Evolutionary conservation across 2,113 vertebrate species (phyloP).

Genomic region (Heliornis fulica): DNA sequence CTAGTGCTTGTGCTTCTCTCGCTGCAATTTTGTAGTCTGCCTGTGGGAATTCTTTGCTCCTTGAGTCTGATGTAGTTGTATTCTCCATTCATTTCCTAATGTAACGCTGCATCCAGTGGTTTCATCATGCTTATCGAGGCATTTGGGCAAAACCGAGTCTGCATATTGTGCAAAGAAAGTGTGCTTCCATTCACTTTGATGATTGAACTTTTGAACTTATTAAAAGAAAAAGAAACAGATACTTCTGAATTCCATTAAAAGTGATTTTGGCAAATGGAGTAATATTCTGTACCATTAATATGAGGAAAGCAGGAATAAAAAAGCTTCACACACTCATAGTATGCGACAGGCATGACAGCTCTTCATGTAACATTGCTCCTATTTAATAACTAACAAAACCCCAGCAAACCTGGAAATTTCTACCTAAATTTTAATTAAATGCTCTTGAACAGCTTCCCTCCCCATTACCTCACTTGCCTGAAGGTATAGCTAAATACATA

Average conservation of each 20-base stretch:
- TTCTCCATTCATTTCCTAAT: not conserved
- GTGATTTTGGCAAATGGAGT: not conserved
- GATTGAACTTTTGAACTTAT: not conserved
- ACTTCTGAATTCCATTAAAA: not conserved
- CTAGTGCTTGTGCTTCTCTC: not conserved
- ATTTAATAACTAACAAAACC: not conserved
- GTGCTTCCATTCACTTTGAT: not conserved
- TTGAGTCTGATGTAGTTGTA: not conserved
- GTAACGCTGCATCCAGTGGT: not conserved
- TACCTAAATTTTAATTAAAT: not conserved
- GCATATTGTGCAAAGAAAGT: not conserved
- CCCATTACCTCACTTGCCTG: not conserved
- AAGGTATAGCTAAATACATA: not conserved
- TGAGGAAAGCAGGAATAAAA: not conserved
- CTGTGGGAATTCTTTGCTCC: not conserved
- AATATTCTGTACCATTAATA: not conserved
- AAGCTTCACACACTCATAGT: not conserved
- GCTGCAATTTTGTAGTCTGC: not conserved
- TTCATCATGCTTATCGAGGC: not conserved
- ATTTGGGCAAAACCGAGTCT: not conserved
- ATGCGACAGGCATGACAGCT: not conserved
- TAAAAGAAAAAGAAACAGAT: not conserved
- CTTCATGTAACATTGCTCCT: not conserved
- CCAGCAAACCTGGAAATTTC: not conserved
- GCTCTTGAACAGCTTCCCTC: not conserved